A percentile compares a stretch with the other conserved stretches of the same genome.
Evolutionary conservation across 2,113 vertebrate species (phyloP).

Genomic region (Podarcis muralis): DNA sequence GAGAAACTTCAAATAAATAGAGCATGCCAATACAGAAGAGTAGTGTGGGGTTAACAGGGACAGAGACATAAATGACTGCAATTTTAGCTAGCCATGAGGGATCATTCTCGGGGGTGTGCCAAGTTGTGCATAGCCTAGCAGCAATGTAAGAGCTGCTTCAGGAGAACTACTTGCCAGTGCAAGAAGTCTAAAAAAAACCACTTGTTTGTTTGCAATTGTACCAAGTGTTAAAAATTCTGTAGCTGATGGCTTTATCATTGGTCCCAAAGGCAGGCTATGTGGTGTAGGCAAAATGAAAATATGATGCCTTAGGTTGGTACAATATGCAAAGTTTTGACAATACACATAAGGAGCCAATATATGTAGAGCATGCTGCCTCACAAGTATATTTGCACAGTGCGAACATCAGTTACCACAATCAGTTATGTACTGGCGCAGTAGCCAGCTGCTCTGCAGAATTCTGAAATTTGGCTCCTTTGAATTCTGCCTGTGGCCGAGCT

Average conservation of each 20-base stretch:
- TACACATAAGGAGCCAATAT: background rate
- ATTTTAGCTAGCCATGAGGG: background rate
- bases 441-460: background rate
- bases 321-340: background rate
- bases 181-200: background rate
- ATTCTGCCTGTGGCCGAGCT: background rate
- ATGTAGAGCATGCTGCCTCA: background rate
- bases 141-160: background rate
- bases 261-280: background rate
- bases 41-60: background rate
- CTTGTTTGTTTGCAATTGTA: background rate
- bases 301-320: background rate
- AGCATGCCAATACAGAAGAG: background rate
- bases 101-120: background rate
- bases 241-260: background rate
- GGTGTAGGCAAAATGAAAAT: background rate
- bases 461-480: background rate
- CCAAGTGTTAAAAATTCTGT: background rate
- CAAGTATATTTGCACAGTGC: background rate
- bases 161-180: background rate
- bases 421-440: background rate
- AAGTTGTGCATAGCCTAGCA: background rate
- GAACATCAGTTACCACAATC: too few species aligned
- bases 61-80: background rate
- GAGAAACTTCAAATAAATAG: background rate